Percentiles rank a stretch among this genome's conserved stretches.
These are phyloP conservation scores for Leptinotarsa peninsularis DNA, from an alignment of 2,888 invertebrate species.

Conservation along the genomic window DNA sequence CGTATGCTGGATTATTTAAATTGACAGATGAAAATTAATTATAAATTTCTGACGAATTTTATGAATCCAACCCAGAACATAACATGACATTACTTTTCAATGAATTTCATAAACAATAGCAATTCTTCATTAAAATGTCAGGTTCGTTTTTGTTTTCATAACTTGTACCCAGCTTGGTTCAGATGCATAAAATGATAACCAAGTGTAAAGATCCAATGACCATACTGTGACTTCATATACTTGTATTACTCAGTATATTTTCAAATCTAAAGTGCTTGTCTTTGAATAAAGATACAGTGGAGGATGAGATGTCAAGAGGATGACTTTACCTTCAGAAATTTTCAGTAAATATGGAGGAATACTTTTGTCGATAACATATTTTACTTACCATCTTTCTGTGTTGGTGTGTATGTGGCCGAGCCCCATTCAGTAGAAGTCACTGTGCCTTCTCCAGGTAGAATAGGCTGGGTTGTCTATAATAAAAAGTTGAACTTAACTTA, in stretches of 20 bases:
- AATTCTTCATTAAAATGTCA: no score
- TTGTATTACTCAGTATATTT: not conserved
- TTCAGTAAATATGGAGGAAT: conserved; percentile 8
- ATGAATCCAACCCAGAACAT: no score
- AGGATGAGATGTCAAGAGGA: not conserved
- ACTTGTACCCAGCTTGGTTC: no score
- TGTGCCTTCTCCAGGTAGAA: conserved; percentile 30
- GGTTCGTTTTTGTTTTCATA: no score
- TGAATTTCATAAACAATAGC: no score
- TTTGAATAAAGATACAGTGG: not conserved
- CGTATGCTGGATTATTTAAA: no score
- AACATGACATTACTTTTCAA: no score
- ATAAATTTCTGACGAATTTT: no score
- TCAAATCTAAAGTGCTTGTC: not conserved
- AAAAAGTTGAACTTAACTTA: conserved; percentile 1
- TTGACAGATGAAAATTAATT: no score
- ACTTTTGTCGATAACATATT: not conserved
- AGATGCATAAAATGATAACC: no score
- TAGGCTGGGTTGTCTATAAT: conserved; percentile 31
- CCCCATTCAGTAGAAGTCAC: conserved; percentile 15
- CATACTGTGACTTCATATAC: no score
- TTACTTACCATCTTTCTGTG: conserved; percentile 40
- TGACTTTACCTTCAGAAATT: conserved; percentile 7
- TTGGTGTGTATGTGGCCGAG: conserved; percentile 18
- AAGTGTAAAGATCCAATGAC: no score